A percentile compares a stretch with the other conserved stretches of the same genome.
phyloP scores from a whole-genome alignment of 2,888 invertebrate species.

The Chymomyza procnemis region DNA sequence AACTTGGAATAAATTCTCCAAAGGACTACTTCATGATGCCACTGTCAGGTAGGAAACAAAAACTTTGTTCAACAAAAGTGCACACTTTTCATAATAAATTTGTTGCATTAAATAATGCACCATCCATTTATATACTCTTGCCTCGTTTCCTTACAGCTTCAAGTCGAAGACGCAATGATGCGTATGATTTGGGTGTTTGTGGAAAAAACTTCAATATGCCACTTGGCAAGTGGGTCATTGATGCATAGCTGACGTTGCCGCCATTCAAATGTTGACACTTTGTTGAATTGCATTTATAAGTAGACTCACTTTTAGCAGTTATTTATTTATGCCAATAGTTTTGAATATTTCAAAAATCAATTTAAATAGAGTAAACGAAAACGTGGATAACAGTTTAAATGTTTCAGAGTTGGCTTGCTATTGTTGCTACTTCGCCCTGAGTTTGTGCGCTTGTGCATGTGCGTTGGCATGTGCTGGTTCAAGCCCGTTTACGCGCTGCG shows the following conservation, averaged over 20 bases:
- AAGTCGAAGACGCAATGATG: background rate
- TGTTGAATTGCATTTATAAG: constrained; percentile 18
- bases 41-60: background rate
- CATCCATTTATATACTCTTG: background rate
- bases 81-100: background rate
- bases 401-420: background rate
- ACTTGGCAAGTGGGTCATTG: constrained; percentile 35
- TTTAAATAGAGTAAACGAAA: constrained; percentile 19
- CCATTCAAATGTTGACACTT: constrained; percentile 29
- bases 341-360: constrained; percentile 43
- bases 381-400: background rate
- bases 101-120: background rate
- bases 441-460: too few relatives aligned
- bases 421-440: background rate
- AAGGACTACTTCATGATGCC: background rate
- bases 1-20: background rate
- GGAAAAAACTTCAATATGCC: constrained; percentile 19
- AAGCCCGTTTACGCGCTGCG: constrained; percentile 21
- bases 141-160: constrained; percentile 9
- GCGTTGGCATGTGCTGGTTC: background rate
- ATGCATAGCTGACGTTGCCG: background rate
- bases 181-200: background rate
- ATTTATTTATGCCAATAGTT: constrained; percentile 20
- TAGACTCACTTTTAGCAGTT: background rate
- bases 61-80: background rate